Base-by-base conservation (phyloP, 2,113 vertebrate genomes). In the Ellobius talpinus region DNA sequence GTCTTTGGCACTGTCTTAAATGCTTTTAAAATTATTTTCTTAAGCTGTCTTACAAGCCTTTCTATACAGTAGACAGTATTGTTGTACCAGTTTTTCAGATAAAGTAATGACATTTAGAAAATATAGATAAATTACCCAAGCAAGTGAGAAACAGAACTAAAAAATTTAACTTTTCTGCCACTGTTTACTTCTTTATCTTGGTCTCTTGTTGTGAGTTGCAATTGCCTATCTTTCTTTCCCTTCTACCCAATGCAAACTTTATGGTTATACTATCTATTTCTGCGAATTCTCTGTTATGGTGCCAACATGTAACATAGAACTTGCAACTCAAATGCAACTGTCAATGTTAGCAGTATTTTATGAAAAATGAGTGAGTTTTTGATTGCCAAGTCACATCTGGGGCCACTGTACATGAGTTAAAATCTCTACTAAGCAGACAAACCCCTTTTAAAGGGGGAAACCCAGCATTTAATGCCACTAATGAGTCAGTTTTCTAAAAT, bases 401-500 rank as follows among this genome's bases (percentile, higher is more conserved):
- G 77, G n/a, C 61, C n/a, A 74, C 12, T 89, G 45, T 66, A 78
- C 42, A 92, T 31, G 72, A 93, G 4, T 94, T n/a, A 70, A 95
- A 77, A 7, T 92, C 94, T 96, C 89, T 88, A 19, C 47, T 47
- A 10, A 93, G 52, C 17, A 85, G 52, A 58, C 13, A 68, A 77
- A 84, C 52, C n/a, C 66, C 74, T 84, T 94, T 89, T 93, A 61
- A 88, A 52, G 45, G 2, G 14, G 6, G 9, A 26, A 26, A 95
- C 93, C 55, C 82, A 91, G 33, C 23, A 89, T 97, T 97, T 97
- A 95, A 89, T 95, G 73, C 89, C 82, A 66, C 55, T 82, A 82
- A 91, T 97, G 85, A 95, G 87, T 91, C 90, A 76, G 33, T 93
- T 93, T 78, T 89, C 96, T 97, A 96, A 96, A 97, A 94, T 94